Percentiles rank a stretch among this genome's conserved stretches.
phyloP scores from a whole-genome alignment of 2,797 vertebrate genomes.

The Cossypha polioptera region DNA sequence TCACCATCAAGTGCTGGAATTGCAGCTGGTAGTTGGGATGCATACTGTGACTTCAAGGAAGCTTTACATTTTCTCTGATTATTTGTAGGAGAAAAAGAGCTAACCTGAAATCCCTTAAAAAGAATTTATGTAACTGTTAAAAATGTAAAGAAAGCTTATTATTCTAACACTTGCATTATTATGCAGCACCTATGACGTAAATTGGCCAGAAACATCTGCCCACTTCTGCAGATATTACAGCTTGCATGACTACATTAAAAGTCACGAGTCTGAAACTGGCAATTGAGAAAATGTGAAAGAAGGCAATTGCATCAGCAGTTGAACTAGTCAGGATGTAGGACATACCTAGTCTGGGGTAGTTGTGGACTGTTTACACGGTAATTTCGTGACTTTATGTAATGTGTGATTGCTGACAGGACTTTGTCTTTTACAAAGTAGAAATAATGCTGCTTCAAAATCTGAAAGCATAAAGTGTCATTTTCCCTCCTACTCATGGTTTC shows the following conservation, averaged over 20 bases:
- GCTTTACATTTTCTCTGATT: not conserved
- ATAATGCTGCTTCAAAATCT: conserved; percentile 25
- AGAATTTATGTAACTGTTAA: not conserved
- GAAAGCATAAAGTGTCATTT: conserved; percentile 42
- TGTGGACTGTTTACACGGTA: not conserved
- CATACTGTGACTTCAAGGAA: not conserved
- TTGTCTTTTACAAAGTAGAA: not conserved
- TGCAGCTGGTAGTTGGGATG: not conserved
- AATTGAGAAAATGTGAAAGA: not conserved
- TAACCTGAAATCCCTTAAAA: not conserved
- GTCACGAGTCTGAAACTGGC: not conserved
- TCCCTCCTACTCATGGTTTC: conserved; percentile 50
- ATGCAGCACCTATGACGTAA: not conserved
- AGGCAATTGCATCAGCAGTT: not conserved
- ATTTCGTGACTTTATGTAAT: not conserved
- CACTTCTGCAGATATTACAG: not conserved
- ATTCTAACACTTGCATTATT: not conserved
- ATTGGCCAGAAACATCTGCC: not conserved
- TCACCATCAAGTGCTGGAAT: not conserved
- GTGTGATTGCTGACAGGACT: not conserved
- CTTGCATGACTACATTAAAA: not conserved
- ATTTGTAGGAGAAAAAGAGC: not conserved
- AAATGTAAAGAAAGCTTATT: not conserved
- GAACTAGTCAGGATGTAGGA: not conserved
- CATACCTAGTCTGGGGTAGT: not conserved